phyloP scores from a whole-genome alignment of 2,888 invertebrate species.

The Punctoribates punctum region DNA sequence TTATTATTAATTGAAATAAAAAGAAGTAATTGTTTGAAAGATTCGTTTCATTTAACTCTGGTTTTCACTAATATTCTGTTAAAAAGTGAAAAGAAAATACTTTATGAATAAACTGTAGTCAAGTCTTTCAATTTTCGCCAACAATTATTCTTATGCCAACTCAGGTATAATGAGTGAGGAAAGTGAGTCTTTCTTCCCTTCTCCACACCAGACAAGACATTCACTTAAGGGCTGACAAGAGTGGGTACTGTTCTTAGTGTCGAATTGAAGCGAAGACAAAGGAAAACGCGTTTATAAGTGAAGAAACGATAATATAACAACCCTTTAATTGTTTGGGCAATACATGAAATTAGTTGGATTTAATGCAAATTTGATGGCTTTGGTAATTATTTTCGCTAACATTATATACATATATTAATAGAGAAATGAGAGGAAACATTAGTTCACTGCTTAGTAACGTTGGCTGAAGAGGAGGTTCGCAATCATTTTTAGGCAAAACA shows the following conservation, averaged over 20 bases:
- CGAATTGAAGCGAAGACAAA: too few species aligned
- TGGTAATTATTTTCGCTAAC: slow-evolving; percentile 33
- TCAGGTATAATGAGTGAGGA: not conserved
- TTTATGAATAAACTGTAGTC: not conserved
- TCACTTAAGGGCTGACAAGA: not conserved
- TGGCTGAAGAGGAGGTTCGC: slow-evolving; percentile 17
- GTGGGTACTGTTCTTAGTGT: too few species aligned
- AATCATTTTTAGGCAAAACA: slow-evolving; percentile 23
- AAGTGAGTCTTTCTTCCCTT: not conserved
- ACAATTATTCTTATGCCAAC: not conserved
- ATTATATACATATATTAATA: slow-evolving; percentile 36
- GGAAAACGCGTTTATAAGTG: too few species aligned
- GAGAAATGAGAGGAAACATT: slow-evolving; percentile 26
- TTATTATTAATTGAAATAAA: too few species aligned
- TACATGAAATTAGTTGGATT: slow-evolving; percentile 21
- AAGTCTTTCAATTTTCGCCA: not conserved
- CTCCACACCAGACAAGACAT: not conserved
- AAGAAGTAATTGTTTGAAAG: too few species aligned
- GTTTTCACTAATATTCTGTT: not conserved
- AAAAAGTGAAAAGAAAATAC: not conserved
- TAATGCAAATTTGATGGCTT: slow-evolving; percentile 37
- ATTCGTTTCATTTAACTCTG: too few species aligned
- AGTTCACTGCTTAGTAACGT: slow-evolving; percentile 36
- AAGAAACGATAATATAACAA: not conserved
- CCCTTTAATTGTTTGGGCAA: slow-evolving; percentile 35